Base-by-base conservation (phyloP, 2,797 vertebrate genomes). In the Phalanger gymnotis region DNA sequence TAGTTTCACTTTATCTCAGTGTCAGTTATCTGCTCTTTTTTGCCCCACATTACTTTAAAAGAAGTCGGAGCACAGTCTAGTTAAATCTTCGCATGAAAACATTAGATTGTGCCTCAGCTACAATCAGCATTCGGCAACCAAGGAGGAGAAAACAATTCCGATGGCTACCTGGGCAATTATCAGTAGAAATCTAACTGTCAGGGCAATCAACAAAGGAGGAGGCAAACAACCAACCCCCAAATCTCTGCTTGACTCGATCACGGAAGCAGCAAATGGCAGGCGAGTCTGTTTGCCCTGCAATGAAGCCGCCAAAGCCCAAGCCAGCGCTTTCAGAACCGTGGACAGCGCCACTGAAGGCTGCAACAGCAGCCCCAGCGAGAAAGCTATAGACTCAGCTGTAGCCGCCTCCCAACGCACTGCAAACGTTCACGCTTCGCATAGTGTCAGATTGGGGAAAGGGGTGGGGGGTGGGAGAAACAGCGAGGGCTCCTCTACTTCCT, bases 61-160 rank as follows among this genome's bases (percentile, higher is more conserved):
- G 90, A 94, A 87, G 96, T 92, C 93, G 5, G 96, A 93, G 96
- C 93, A 52, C 14, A 96, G 94, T 57, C 94, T 95, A 96, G 96
- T 96, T 98, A 61, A 25, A 47, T 92, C 96, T 97, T 95, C 91
- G 97, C 97, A 94, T 66, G 97, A 94, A 97, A 97, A 96, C 98
- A 94, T 90, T 57, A 27, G 92, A 95, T 96, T 2, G 92, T 0
- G 97, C 95, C 97, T 95, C 95, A 93, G 97, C 97, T 91, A 91
- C 91, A 58, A 90, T 47, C 10, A 27, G 40, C 3, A 81, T 47
- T 81, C 19, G 40, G 22, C 61, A 94, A 53, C 87, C 0, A 92
- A 40, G 13, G 58, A 53, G 56, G 94, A 91, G 89, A 31, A 92
- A 22, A 61, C 51, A 56, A 57, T 91, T 9, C 22, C 1, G 87